Evolutionary conservation across 1,140 invertebrate genomes (phyloP), one percentile per base, ranked within the genome.

Genomic region (Triops longicaudatus): DNA sequence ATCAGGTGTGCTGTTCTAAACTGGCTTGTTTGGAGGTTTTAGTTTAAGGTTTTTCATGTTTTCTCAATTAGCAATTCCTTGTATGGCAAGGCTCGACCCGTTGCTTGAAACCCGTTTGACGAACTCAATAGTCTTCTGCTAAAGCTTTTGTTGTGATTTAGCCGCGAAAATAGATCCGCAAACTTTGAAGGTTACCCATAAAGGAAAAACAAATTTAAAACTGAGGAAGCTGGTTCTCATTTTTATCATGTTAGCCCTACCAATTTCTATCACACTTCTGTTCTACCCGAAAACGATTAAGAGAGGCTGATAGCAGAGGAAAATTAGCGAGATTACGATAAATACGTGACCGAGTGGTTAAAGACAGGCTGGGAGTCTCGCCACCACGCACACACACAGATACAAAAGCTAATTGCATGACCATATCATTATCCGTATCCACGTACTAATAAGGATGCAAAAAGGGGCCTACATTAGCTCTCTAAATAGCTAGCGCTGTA

Each of bases 41-140:
- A 63, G 50, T 63, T 63, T n/a, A 63, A 63, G 50, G 14, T 17
- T 22, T 63, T 63, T 63, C 50, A 22, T 63, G 50, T 63, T 63
- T 63, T 63, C 50, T 63, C 50, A 63, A 63, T 63, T 63, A 63
- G 50, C 50, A 63, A 63, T 63, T 63, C 50, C n/a, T 63, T 22
- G 50, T 63, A 14, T 22, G 50, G 50, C 50, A 63, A 63, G 50
- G 10, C 22, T 4, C 50, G 50, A 63, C 50, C 50, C 50, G 50
- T 63, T 63, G 50, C 50, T 63, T 4, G 0, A 63, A 63, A 63
- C 50, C 22, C 50, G 50, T 63, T 63, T 63, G 2, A 63, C 22
- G 50, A 63, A 63, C 50, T 63, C 17, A 22, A 5, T 63, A 14
- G 6, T 22, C 14, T 63, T 63, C 50, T 63, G 17, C 50, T 63